Evolutionary conservation across 2,888 invertebrate genomes (phyloP).

Genomic region (Dolichomitus sp.): DNA sequence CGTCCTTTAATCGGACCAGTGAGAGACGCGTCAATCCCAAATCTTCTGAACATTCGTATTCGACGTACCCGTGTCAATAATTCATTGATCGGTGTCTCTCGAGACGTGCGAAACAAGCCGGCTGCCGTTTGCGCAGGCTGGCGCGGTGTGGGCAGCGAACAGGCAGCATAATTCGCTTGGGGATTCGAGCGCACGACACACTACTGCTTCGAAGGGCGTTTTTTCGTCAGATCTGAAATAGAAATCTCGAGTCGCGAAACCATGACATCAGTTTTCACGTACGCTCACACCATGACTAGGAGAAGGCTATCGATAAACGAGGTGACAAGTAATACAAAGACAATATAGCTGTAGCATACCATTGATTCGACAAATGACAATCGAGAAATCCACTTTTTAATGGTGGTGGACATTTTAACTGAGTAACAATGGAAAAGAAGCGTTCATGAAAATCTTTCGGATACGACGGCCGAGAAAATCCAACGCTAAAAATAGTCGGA

Average conservation of each 20-base stretch:
- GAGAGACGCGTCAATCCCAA: conserved; percentile 25
- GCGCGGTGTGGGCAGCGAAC: conserved; percentile 20
- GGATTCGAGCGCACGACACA: conserved; percentile 30
- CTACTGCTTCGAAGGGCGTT: conserved; percentile 14
- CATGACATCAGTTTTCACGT: conserved; percentile 17
- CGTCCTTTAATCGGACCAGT: conserved; percentile 25
- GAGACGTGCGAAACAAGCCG: conserved; percentile 14
- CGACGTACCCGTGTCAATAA: conserved; percentile 38
- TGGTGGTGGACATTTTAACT: too few species aligned
- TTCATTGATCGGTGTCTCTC: conserved; percentile 48
- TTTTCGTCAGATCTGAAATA: conserved; percentile 42
- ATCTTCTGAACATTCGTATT: conserved; percentile 33
- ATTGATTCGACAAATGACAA: too few species aligned
- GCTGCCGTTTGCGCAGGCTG: neutral
- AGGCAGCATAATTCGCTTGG: conserved; percentile 31
- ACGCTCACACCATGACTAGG: neutral
- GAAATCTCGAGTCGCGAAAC: conserved; percentile 41
- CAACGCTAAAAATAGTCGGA: neutral
- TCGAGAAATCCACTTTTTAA: too few species aligned
- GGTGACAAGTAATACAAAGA: neutral
- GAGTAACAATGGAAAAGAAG: too few species aligned
- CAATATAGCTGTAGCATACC: neutral
- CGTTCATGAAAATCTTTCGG: too few species aligned
- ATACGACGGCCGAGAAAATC: neutral
- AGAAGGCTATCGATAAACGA: conserved; percentile 11